Conservation (phyloP, 2,888 invertebrate genomes). For the Athalia rosae region DNA sequence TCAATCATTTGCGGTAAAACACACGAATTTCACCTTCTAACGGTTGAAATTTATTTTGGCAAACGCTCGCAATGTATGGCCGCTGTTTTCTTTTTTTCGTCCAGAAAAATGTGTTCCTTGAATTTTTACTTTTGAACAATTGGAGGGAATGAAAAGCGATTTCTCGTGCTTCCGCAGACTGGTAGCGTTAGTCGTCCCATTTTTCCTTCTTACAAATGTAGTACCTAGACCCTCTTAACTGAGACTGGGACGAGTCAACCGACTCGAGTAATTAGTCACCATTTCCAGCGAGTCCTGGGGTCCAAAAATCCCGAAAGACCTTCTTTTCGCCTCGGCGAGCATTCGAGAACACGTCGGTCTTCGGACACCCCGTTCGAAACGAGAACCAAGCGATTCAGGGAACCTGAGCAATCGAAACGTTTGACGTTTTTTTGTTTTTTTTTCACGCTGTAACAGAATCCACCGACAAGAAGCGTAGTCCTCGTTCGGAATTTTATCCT, state of each 20-base stretch:
- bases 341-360: not conserved
- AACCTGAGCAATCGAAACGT: slow-evolving; percentile 15
- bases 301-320: slow-evolving; percentile 12
- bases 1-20: not conserved
- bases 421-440: slow-evolving; percentile 27
- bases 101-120: too few relatives aligned
- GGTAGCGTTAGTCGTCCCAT: too few relatives aligned
- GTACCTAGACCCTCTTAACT: not conserved
- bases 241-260: slow-evolving; percentile 31
- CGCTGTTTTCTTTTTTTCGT: too few relatives aligned
- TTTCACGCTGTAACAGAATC: not conserved
- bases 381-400: slow-evolving; percentile 20
- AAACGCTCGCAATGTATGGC: too few relatives aligned
- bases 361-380: not conserved
- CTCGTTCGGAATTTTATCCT: too few relatives aligned
- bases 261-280: slow-evolving; percentile 39
- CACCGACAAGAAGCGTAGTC: too few relatives aligned
- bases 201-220: too few relatives aligned
- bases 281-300: slow-evolving; percentile 39
- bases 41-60: too few relatives aligned
- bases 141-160: too few relatives aligned
- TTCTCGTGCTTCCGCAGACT: too few relatives aligned
- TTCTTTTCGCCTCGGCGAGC: not conserved
- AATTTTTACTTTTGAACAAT: too few relatives aligned
- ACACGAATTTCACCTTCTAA: too few relatives aligned